Evolutionary conservation across 2,113 vertebrate species (phyloP).

Genomic region (Petrocephalus zakoni): DNA sequence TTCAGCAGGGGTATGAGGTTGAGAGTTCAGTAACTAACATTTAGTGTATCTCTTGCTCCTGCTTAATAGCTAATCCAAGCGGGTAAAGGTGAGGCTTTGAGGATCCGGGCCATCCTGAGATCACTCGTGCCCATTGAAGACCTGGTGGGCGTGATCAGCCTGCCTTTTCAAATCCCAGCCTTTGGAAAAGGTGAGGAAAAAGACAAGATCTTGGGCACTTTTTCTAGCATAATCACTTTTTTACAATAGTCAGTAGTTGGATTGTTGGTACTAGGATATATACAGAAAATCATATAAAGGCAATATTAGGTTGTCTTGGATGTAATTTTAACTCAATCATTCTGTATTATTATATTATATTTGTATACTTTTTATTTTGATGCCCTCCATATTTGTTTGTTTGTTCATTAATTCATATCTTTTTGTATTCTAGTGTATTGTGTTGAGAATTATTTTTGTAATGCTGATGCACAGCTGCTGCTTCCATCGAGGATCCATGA

Average conservation of each 20-base stretch:
- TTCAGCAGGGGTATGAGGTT: no score
- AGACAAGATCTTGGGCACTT: not conserved
- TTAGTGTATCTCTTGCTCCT: not conserved
- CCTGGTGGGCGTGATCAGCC: slow-evolving; percentile 86
- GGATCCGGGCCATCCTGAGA: slow-evolving; percentile 84
- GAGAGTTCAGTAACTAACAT: not conserved
- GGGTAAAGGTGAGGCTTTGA: slow-evolving; percentile 83
- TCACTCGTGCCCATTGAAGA: slow-evolving; percentile 87
- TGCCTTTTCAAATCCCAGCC: slow-evolving; percentile 80
- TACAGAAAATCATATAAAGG: not conserved
- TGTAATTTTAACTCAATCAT: not conserved
- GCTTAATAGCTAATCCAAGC: slow-evolving; percentile 76
- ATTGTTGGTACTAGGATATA: not conserved
- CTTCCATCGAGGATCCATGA: not conserved
- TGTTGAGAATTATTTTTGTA: not conserved
- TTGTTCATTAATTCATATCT: not conserved
- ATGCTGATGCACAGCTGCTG: not conserved
- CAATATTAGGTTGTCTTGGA: not conserved
- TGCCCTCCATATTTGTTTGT: not conserved
- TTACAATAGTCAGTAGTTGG: no score
- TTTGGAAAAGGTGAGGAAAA: slow-evolving; percentile 76
- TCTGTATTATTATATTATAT: not conserved
- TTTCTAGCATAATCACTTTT: not conserved
- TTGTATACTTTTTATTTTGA: not conserved
- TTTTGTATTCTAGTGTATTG: not conserved